Conservation (phyloP, 2,113 vertebrate species). For the Thunnus thynnus region DNA sequence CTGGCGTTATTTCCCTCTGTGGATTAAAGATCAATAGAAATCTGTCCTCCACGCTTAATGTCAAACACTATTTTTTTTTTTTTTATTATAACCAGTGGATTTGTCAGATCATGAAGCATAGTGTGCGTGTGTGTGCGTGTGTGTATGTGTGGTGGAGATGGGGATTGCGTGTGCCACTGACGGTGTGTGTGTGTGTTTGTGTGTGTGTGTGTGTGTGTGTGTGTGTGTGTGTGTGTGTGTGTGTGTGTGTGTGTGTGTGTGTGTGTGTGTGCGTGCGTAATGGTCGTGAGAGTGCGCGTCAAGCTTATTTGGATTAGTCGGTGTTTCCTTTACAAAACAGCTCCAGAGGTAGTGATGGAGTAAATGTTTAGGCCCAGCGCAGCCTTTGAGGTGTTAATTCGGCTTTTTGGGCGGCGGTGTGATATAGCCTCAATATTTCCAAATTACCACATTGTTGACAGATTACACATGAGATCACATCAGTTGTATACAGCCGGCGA, state of each 20-base stretch:
- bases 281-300: slow-evolving; percentile 70
- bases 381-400: slow-evolving; percentile 24
- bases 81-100: slow-evolving; percentile 26
- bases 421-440: slow-evolving; percentile 4
- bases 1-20: background rate
- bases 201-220: too few relatives aligned
- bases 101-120: slow-evolving; percentile 62
- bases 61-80: slow-evolving; percentile 32
- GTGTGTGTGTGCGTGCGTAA: slow-evolving; percentile 52
- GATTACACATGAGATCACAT: slow-evolving; percentile 59
- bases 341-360: slow-evolving; percentile 58
- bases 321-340: slow-evolving; percentile 70
- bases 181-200: too few relatives aligned
- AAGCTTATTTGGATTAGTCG: slow-evolving; percentile 71
- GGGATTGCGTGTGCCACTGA: slow-evolving; percentile 54
- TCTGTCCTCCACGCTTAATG: slow-evolving; percentile 18
- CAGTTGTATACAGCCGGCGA: slow-evolving; percentile 38
- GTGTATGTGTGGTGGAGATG: slow-evolving; percentile 45
- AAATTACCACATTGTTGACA: slow-evolving; percentile 44
- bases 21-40: slow-evolving; percentile 20
- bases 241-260: slow-evolving; percentile 13
- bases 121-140: slow-evolving; percentile 25
- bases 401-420: slow-evolving; percentile 23
- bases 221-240: too few relatives aligned
- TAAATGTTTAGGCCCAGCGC: slow-evolving; percentile 47